These are phyloP conservation scores for Chrysocyon brachyurus DNA, from an alignment of 2,797 vertebrate species.

Conservation along the genomic window DNA sequence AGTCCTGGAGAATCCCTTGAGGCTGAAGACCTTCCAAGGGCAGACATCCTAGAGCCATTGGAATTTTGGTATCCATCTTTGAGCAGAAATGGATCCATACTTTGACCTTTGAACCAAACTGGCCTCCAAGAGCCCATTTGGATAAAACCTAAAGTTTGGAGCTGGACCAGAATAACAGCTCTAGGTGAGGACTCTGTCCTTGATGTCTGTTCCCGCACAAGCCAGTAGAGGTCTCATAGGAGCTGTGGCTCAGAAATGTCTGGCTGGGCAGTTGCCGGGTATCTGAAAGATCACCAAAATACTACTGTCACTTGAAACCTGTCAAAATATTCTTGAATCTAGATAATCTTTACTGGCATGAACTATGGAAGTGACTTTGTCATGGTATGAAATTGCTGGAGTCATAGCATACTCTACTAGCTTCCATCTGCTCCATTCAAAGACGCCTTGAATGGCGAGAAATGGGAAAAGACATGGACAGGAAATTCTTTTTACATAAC, in stretches of 20 bases:
- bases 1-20: neutral
- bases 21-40: neutral
- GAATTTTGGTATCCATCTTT: neutral
- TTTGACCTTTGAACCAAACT: neutral
- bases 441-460: neutral
- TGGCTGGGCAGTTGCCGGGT: neutral
- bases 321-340: neutral
- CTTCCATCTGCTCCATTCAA: conserved; percentile 5
- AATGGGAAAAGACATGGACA: neutral
- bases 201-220: neutral
- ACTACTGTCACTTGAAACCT: neutral
- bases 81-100: neutral
- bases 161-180: neutral
- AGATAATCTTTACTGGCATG: neutral
- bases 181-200: neutral
- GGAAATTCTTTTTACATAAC: conserved; percentile 57
- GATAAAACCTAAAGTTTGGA: neutral
- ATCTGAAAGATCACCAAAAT: conserved; percentile 6
- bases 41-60: neutral
- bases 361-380: neutral
- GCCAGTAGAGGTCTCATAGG: neutral
- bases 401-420: neutral
- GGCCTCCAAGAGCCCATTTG: neutral
- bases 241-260: neutral
- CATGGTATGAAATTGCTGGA: neutral